phyloP scores from a whole-genome alignment of 2,888 invertebrate species.

The Notocelia uddmanniana region DNA sequence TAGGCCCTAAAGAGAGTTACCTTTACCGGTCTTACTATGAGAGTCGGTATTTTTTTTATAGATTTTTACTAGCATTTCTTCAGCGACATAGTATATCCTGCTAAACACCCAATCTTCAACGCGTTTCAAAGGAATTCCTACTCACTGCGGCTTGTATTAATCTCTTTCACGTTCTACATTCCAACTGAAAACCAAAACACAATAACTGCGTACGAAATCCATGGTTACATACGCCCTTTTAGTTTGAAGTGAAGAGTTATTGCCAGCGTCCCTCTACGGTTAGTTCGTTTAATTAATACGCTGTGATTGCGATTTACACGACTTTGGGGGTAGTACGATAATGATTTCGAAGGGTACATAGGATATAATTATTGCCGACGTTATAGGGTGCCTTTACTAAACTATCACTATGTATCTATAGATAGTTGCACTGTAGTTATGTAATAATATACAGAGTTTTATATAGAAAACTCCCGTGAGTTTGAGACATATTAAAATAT shows the following conservation, averaged over 20 bases:
- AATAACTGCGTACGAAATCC: neutral
- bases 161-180: conserved; percentile 75
- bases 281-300: conserved; percentile 73
- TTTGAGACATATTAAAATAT: too few relatives aligned
- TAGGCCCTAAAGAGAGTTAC: too few relatives aligned
- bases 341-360: neutral
- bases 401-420: too few relatives aligned
- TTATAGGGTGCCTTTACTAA: too few relatives aligned
- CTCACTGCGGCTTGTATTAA: conserved; percentile 73
- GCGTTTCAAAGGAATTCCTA: conserved; percentile 75
- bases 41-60: too few relatives aligned
- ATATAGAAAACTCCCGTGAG: too few relatives aligned
- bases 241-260: conserved; percentile 55
- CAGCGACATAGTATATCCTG: conserved; percentile 46
- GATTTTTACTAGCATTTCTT: neutral
- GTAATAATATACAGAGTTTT: too few relatives aligned
- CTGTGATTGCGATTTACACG: conserved; percentile 40
- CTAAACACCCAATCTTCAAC: conserved; percentile 52
- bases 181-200: neutral
- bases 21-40: too few relatives aligned
- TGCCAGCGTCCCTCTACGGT: conserved; percentile 53
- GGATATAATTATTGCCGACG: too few relatives aligned
- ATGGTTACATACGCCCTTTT: neutral
- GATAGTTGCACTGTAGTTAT: too few relatives aligned
- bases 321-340: neutral